Evolutionary conservation across 53 echinoderm and acorn worm genomes (phyloP).

Genomic region (Crossaster papposus): DNA sequence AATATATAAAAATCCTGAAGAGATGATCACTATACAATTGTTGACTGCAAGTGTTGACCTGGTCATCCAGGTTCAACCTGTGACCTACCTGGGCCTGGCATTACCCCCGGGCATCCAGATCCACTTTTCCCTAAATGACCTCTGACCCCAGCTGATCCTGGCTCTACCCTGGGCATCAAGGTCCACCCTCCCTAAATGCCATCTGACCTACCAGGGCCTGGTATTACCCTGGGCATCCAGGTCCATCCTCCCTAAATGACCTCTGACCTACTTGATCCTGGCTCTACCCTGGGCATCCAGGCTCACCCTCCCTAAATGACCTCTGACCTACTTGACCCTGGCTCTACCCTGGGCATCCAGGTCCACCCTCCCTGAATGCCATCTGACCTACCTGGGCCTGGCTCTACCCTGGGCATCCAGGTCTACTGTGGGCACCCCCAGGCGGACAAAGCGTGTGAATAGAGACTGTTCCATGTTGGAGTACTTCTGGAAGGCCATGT

Average conservation of each 20-base stretch:
- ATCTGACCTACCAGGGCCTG: constrained; percentile 73
- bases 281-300: neutral
- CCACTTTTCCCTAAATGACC: constrained; percentile 44
- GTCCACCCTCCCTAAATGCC: constrained; percentile 60
- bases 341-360: constrained; percentile 97
- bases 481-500: constrained; percentile 99
- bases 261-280: constrained; percentile 61
- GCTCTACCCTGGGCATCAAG: constrained; percentile 67
- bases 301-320: neutral
- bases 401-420: too few species aligned
- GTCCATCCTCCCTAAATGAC: constrained; percentile 55
- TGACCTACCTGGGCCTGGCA: constrained; percentile 80
- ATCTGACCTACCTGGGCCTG: too few species aligned
- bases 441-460: constrained; percentile 91
- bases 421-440: constrained; percentile 80
- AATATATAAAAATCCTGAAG: neutral
- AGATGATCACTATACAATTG: too few species aligned
- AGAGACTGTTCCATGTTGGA: constrained; percentile 99
- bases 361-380: constrained; percentile 61
- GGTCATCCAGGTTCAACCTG: neutral
- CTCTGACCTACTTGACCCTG: constrained; percentile 68
- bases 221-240: constrained; percentile 95
- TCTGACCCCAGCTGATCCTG: constrained; percentile 67
- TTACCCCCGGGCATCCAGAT: constrained; percentile 95
- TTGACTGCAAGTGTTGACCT: too few species aligned